Evolutionary conservation across 2,888 invertebrate species (phyloP).

Genomic region (Lysandra coridon): DNA sequence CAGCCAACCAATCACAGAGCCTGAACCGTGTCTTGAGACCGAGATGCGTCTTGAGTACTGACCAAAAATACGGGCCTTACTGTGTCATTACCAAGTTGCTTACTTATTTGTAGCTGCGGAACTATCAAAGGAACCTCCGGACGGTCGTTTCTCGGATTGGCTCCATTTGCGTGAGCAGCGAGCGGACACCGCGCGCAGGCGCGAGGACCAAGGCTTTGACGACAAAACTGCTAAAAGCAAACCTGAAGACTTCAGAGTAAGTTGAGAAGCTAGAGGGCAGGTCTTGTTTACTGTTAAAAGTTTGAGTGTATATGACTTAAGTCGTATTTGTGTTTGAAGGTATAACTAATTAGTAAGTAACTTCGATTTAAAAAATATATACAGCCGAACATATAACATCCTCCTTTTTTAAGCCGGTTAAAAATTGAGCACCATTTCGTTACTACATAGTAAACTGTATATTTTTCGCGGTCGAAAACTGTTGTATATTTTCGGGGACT

Average conservation of each 20-base stretch:
- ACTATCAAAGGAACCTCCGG: slow-evolving; percentile 70
- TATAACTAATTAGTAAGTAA: too few relatives aligned
- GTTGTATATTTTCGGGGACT: too few relatives aligned
- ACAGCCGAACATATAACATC: too few relatives aligned
- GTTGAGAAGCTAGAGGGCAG: slow-evolving; percentile 46
- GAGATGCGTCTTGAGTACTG: too few relatives aligned
- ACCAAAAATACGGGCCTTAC: too few relatives aligned
- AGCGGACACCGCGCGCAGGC: slow-evolving; percentile 65
- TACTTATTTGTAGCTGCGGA: slow-evolving; percentile 64
- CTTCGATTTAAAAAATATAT: too few relatives aligned
- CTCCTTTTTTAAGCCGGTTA: too few relatives aligned
- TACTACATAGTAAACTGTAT: too few relatives aligned
- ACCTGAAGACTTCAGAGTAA: slow-evolving; percentile 66
- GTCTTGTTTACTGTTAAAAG: slow-evolving; percentile 1
- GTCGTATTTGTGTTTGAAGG: not conserved
- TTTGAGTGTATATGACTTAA: not conserved
- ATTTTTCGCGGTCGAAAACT: too few relatives aligned
- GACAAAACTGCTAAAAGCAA: slow-evolving; percentile 45
- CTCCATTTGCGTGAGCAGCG: slow-evolving; percentile 68
- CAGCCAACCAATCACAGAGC: too few relatives aligned
- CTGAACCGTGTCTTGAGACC: too few relatives aligned
- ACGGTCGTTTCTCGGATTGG: slow-evolving; percentile 72
- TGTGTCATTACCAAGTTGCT: not conserved
- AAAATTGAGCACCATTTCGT: too few relatives aligned
- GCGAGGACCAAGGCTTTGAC: slow-evolving; percentile 44